phyloP scores from a whole-genome alignment of 1,140 invertebrate genomes.

The Pseudomyrmex gracilis region DNA sequence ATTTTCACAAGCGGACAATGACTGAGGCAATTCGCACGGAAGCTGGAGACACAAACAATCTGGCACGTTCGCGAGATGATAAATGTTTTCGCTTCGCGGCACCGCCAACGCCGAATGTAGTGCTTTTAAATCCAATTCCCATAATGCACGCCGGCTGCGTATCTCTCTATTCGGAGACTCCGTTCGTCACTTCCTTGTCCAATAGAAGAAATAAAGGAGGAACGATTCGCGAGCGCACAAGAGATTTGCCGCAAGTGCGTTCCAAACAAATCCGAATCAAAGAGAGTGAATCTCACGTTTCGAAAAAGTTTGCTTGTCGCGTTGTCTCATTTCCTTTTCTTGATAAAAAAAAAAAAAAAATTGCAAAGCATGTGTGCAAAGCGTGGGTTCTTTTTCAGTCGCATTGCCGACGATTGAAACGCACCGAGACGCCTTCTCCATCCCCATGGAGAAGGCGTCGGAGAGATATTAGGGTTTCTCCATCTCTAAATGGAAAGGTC shows the following conservation, averaged over 20 bases:
- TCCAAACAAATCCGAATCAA: slow-evolving; percentile 68
- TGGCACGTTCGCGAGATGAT: slow-evolving; percentile 64
- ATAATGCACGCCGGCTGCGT: slow-evolving; percentile 65
- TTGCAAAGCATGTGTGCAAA: slow-evolving; percentile 61
- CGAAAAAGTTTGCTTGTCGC: slow-evolving; percentile 52
- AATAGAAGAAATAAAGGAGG: background rate
- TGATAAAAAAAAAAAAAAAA: slow-evolving; percentile 35
- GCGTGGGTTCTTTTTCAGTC: slow-evolving; percentile 22
- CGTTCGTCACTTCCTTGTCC: slow-evolving; percentile 48
- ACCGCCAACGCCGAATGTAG: slow-evolving; percentile 45
- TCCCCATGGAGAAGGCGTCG: slow-evolving; percentile 8
- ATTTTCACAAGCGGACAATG: slow-evolving; percentile 55
- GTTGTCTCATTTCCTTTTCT: slow-evolving; percentile 43
- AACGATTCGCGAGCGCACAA: slow-evolving; percentile 35
- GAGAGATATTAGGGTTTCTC: slow-evolving; percentile 35
- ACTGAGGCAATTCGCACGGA: slow-evolving; percentile 62
- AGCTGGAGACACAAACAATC: slow-evolving; percentile 67
- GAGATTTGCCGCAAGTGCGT: slow-evolving; percentile 65
- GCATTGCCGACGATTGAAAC: slow-evolving; percentile 61
- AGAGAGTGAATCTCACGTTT: slow-evolving; percentile 60
- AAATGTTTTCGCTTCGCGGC: slow-evolving; percentile 72
- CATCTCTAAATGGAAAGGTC: slow-evolving; percentile 33
- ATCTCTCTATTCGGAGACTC: background rate
- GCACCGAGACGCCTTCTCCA: background rate
- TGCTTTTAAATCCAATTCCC: slow-evolving; percentile 79